A percentile compares a stretch with the other conserved stretches of the same genome.
phyloP scores from a whole-genome alignment of 1,140 invertebrate species.

The Aphaenogaster rudis region DNA sequence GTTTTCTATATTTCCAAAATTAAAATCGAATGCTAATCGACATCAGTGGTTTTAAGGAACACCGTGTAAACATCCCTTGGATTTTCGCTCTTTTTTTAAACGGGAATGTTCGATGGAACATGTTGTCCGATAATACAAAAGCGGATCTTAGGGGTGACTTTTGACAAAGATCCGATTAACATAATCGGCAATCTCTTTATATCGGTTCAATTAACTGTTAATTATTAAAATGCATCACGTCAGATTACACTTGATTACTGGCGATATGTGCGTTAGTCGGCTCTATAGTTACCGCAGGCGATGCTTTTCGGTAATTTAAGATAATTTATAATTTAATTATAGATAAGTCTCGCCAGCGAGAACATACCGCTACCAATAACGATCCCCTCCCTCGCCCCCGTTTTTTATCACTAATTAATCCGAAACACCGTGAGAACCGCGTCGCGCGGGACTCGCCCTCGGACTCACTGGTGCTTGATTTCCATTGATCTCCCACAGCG shows the following conservation, averaged over 20 bases:
- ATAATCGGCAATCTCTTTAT: neutral
- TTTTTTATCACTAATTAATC: neutral
- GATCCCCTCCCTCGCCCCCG: neutral
- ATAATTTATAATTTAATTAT: slow-evolving; percentile 9
- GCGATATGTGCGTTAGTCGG: neutral
- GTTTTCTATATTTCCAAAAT: too few species aligned
- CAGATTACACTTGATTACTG: neutral
- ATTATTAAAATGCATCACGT: neutral
- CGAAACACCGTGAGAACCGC: neutral
- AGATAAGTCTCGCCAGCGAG: neutral
- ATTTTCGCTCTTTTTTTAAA: too few species aligned
- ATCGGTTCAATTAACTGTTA: neutral
- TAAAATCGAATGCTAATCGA: too few species aligned
- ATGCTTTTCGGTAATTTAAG: neutral
- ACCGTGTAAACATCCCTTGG: too few species aligned
- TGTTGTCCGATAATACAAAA: too few species aligned
- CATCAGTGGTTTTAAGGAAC: too few species aligned
- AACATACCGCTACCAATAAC: neutral
- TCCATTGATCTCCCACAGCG: slow-evolving; percentile 86
- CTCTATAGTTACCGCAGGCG: neutral
- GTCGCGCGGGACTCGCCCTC: neutral
- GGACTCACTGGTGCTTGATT: slow-evolving; percentile 85
- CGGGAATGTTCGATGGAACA: too few species aligned
- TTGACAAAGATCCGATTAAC: neutral
- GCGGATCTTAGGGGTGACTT: neutral